Conservation (phyloP, 2,888 invertebrate genomes). For the Lithophane socia region DNA sequence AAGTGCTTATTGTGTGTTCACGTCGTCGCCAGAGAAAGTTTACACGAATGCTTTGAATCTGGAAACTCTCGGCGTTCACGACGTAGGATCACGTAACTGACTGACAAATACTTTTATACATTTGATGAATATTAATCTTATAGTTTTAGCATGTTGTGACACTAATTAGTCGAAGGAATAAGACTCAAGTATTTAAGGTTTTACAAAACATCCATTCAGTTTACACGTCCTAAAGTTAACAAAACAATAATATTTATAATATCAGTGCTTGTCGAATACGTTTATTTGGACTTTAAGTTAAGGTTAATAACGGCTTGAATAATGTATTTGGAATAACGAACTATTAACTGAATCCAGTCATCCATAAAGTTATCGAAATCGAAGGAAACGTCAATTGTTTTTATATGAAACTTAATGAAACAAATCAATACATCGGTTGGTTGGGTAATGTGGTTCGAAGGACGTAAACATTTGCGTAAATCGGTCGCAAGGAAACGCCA, state of each 20-base stretch:
- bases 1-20: slow-evolving; percentile 64
- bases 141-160: neutral
- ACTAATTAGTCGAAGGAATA: neutral
- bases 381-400: slow-evolving; percentile 59
- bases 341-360: slow-evolving; percentile 34
- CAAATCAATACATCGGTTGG: slow-evolving; percentile 64
- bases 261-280: neutral
- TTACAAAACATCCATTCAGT: neutral
- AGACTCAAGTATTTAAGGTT: neutral
- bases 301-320: neutral
- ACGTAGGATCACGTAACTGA: slow-evolving; percentile 52
- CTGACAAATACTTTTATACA: slow-evolving; percentile 17
- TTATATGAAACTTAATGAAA: slow-evolving; percentile 38
- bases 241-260: neutral
- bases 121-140: neutral
- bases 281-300: neutral
- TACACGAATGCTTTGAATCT: slow-evolving; percentile 68
- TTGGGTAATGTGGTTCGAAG: slow-evolving; percentile 72
- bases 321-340: neutral
- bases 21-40: slow-evolving; percentile 73
- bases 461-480: slow-evolving; percentile 75
- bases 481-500: slow-evolving; percentile 72
- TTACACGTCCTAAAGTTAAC: neutral
- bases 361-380: slow-evolving; percentile 54
- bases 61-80: slow-evolving; percentile 65